These are phyloP conservation scores for Battus philenor DNA, from an alignment of 1,140 invertebrate species.

Conservation along the genomic window DNA sequence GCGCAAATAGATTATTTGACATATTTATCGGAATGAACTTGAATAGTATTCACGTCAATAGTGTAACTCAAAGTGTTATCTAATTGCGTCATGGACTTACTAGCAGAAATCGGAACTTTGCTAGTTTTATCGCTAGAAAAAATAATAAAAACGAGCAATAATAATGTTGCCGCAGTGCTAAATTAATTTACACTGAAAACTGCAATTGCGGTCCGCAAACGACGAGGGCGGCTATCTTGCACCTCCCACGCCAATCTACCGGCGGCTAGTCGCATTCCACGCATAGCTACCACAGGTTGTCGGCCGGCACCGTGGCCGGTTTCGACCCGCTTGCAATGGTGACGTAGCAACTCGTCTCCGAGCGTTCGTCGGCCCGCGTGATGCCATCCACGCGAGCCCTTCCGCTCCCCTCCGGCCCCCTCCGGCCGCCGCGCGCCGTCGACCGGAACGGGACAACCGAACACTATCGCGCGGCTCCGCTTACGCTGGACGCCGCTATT, in stretches of 20 bases:
- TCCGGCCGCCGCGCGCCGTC: constrained; percentile 5
- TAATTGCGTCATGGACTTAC: constrained; percentile 19
- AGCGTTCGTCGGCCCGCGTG: constrained; percentile 33
- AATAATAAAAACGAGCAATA: constrained; percentile 8
- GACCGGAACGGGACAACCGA: constrained; percentile 29
- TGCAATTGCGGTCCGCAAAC: constrained; percentile 41
- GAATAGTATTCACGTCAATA: constrained; percentile 8
- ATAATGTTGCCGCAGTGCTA: constrained; percentile 3
- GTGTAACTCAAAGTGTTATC: constrained; percentile 10
- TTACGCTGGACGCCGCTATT: constrained; percentile 33
- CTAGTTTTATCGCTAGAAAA: constrained; percentile 1
- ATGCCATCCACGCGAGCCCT: constrained; percentile 24
- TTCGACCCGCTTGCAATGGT: constrained; percentile 47
- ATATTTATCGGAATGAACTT: background rate
- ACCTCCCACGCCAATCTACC: constrained; percentile 55
- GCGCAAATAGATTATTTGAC: too few relatives aligned
- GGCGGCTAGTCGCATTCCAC: constrained; percentile 60
- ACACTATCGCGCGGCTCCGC: constrained; percentile 27
- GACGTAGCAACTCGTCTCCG: constrained; percentile 47
- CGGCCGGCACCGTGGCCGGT: constrained; percentile 55
- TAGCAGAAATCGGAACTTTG: constrained; percentile 15
- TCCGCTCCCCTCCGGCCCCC: constrained; percentile 20
- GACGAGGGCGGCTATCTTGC: constrained; percentile 38
- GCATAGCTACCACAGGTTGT: constrained; percentile 65
- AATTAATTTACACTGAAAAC: constrained; percentile 24